These are phyloP conservation scores for Indri indri DNA, from an alignment of 2,113 vertebrate genomes.

Conservation along the genomic window DNA sequence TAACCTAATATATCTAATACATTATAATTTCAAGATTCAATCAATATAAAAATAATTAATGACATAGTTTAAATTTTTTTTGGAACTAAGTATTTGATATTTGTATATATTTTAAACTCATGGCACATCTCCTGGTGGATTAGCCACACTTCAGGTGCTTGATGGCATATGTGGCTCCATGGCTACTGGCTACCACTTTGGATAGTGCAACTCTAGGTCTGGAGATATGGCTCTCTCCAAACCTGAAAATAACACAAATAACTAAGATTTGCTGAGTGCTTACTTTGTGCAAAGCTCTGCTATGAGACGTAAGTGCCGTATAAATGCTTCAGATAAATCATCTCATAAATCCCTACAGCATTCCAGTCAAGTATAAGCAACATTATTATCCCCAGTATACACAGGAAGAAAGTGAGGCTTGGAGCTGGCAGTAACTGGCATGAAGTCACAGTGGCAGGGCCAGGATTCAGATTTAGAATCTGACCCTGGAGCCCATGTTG, in stretches of 20 bases:
- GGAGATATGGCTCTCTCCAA: background rate
- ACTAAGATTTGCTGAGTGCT: background rate
- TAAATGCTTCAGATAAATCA: background rate
- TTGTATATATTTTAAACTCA: background rate
- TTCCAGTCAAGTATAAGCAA: background rate
- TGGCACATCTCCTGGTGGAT: background rate
- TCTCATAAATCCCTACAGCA: background rate
- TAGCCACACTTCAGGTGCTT: background rate
- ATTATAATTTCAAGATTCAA: background rate
- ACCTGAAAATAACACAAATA: background rate
- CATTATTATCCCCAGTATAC: background rate
- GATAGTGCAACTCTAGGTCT: background rate
- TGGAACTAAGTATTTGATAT: background rate
- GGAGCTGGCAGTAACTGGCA: too few species aligned
- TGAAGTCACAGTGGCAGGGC: background rate
- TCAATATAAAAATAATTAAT: background rate
- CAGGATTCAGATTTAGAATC: background rate
- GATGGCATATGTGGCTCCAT: fast-evolving
- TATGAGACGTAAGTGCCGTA: background rate
- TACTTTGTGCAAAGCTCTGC: background rate
- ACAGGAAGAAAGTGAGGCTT: background rate
- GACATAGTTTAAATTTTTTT: background rate
- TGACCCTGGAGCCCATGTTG: background rate
- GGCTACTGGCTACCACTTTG: background rate
- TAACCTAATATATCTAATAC: background rate